Evolutionary conservation across 2,113 vertebrate genomes (phyloP), one percentile per base, ranked within the genome.

Genomic region (Tricholaema leucomelas): DNA sequence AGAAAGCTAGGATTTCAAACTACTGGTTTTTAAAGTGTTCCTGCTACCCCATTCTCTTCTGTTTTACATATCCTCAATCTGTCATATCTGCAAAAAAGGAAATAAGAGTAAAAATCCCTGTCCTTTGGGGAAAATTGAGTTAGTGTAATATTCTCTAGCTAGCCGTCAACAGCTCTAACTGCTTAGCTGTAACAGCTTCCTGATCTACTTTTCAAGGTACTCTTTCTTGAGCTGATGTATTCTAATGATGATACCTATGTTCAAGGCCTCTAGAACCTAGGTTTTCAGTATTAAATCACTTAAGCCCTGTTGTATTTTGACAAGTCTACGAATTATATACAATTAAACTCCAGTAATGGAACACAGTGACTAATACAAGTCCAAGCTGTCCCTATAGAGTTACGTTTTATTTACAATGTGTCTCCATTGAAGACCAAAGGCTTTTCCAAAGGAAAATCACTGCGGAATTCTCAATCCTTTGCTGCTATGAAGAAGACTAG

Each of bases 51-150:
- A 19, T 56, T 90, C 65, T 77, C 67, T 80, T 91, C 87, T 88
- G 38, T 18, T 92, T 86, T 84, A 92, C 73, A 61, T 84, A 94
- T 88, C 73, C 88, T 70, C 84, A 73, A 87, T 72, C 54, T 88
- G 84, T 91, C 81, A 79, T 44, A 75, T 38, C 55, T 56, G 38
- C 52, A 80, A 88, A 50, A 66, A 85, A 70, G 59, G 76, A 93
- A 93, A 38, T 72, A 92, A 87, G 58, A 0, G 0, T 81, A 65
- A 86, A 76, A 78, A 50, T 65, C 78, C 76, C 80, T 64, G 15
- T 61, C 88, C 52, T 91, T 81, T 44, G 80, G 73, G 85, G 44
- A 88, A 83, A 92, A 78, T 6, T 61, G 54, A 93, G 70, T 86
- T 96, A 91, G 42, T 1, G 4, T 75, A 91, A 81, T 91, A 90